phyloP scores from a whole-genome alignment of 2,888 invertebrate species.

The Eupithecia abbreviata region DNA sequence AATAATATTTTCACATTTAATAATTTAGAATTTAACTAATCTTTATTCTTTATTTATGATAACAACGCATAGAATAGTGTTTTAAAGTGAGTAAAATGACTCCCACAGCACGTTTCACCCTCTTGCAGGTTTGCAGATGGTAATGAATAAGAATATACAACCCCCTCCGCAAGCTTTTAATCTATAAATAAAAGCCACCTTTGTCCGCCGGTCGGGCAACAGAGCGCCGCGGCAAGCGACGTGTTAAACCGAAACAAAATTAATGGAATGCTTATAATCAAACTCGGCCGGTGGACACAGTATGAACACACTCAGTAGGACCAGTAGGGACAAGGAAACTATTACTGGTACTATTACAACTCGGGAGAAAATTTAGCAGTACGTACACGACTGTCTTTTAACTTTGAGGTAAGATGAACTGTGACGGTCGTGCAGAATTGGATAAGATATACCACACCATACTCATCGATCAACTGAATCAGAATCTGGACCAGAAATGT shows the following conservation, averaged over 20 bases:
- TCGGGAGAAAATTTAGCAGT: background rate
- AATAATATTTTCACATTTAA: background rate
- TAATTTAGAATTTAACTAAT: background rate
- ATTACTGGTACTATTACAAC: background rate
- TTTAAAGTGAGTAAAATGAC: background rate
- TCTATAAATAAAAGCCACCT: constrained; percentile 25
- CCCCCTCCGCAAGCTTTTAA: constrained; percentile 2
- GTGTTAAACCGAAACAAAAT: constrained; percentile 45
- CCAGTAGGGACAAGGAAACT: background rate
- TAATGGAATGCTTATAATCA: constrained; percentile 41
- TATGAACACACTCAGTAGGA: background rate
- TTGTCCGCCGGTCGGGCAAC: constrained; percentile 21
- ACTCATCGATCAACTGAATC: too few species aligned
- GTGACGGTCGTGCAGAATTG: too few species aligned
- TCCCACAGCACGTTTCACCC: background rate
- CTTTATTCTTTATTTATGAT: background rate
- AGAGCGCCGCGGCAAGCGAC: constrained; percentile 37
- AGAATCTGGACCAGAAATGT: too few species aligned
- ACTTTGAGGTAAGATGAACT: too few species aligned
- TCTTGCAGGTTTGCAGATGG: background rate
- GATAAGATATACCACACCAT: too few species aligned
- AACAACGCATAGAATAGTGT: background rate
- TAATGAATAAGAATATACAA: background rate
- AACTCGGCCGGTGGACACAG: constrained; percentile 24
- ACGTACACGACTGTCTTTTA: too few species aligned